A percentile compares a stretch with the other conserved stretches of the same genome.
phyloP scores from a whole-genome alignment of 2,113 vertebrate species.

The Mesoclemmys tuberculata region DNA sequence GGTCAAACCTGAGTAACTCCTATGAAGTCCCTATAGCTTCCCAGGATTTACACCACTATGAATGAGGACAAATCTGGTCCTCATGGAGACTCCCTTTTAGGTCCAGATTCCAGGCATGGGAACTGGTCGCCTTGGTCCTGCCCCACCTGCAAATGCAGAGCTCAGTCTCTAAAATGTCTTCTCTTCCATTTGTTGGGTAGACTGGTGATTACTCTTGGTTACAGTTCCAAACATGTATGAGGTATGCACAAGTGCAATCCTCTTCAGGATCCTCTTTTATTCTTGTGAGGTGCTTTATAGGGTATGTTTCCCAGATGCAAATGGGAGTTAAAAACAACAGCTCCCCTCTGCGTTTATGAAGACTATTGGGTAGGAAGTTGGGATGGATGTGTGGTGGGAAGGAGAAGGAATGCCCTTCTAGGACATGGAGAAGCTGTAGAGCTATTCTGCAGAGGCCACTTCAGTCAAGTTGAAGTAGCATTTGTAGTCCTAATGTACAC shows the following conservation, averaged over 20 bases:
- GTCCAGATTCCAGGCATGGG: not conserved
- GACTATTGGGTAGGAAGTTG: not conserved
- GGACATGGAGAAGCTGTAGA: not conserved
- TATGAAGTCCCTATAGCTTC: not conserved
- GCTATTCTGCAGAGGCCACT: not conserved
- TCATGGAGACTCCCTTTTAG: not conserved
- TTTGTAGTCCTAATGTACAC: not conserved
- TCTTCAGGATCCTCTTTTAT: not conserved
- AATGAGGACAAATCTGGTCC: not conserved
- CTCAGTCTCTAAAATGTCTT: not conserved
- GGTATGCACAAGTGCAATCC: not conserved
- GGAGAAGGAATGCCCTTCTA: not conserved
- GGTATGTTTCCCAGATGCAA: not conserved
- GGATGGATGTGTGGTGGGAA: not conserved
- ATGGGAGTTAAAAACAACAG: not conserved
- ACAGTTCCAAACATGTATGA: not conserved
- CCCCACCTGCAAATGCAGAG: not conserved
- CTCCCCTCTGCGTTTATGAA: not conserved
- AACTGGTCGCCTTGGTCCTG: not conserved
- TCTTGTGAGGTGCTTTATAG: not conserved
- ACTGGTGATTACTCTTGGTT: not conserved
- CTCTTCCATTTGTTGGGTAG: not conserved
- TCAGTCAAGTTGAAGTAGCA: not conserved
- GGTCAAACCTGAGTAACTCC: not conserved
- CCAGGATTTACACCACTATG: not conserved